Base-by-base conservation (phyloP, 2,113 vertebrate species). In the Eretmochelys imbricata region DNA sequence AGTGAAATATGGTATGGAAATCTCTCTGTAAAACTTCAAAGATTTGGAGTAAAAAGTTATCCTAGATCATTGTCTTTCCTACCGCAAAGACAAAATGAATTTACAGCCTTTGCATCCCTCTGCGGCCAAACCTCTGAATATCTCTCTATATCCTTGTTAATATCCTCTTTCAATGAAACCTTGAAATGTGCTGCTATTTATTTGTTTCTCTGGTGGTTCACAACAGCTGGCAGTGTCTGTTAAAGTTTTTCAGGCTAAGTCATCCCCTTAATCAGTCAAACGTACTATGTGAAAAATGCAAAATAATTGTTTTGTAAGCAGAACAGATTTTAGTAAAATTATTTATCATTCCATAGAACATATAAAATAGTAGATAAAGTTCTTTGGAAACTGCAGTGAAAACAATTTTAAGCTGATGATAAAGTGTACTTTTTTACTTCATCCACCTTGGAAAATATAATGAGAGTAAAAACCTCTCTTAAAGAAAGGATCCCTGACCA, bases 251-350 rank as follows among this genome's bases (percentile, higher is more conserved):
- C 55, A 38, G n/a, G n/a, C 14, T 94, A 78, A 80, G 42, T 49
- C 19, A 35, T 91, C 31, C 29, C 51, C 65, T 62, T 83, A 85
- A 22, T 92, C 38, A 84, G 9, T 92, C 90, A 89, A 88, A 96
- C 5, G 1, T 69, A 69, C 17, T 48, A 2, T 42, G 17, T 82
- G n/a, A 88, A 95, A 95, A 93, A 94, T 29, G 3, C 2, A 84
- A 92, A 91, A 35, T 46, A 59, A 53, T 82, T 88, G 49, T 75
- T 91, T 51, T 69, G 11, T 12, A 3, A 88, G 8, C 48, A 50
- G 6, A 90, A 92, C 2, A 91, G 27, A 94, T 80, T 57, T 90
- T 88, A 5, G 16, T 46, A 86, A 93, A 90, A 59, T 51, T 62
- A 69, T 89, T 89, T 93, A 90, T 69, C 42, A 84, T 3, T 5